Conservation (phyloP, 2,113 vertebrate genomes). For the Callopanchax toddi region DNA sequence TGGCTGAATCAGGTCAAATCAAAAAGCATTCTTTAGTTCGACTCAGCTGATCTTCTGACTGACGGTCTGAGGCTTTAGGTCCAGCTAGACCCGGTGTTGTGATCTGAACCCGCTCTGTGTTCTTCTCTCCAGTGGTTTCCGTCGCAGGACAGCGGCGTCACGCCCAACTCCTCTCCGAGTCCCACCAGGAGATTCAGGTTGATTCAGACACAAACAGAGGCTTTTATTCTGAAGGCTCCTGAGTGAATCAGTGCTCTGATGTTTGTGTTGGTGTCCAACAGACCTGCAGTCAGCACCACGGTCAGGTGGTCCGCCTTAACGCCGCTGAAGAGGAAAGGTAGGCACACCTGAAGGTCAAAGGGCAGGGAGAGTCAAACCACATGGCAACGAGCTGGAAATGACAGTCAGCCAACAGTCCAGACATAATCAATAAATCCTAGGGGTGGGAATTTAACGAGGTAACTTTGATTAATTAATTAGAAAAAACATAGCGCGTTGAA, state of each 20-base stretch:
- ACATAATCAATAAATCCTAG: too few species aligned
- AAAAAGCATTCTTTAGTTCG: too few species aligned
- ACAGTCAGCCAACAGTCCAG: too few species aligned
- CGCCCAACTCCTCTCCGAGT: constrained; percentile 82
- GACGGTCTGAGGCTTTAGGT: background rate
- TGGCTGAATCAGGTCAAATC: too few species aligned
- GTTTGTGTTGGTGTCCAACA: constrained; percentile 38
- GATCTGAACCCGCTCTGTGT: background rate
- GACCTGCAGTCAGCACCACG: constrained; percentile 67
- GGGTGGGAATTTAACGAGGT: too few species aligned
- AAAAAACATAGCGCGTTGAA: too few species aligned
- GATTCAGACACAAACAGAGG: background rate
- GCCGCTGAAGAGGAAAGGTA: constrained; percentile 83
- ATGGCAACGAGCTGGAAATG: too few species aligned
- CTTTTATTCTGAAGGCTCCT: background rate
- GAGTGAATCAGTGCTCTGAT: background rate
- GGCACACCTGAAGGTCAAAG: background rate
- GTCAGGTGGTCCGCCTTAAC: constrained; percentile 74
- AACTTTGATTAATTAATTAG: too few species aligned
- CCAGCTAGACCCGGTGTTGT: background rate
- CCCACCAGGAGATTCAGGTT: constrained; percentile 80
- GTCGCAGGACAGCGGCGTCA: constrained; percentile 77
- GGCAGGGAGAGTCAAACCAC: too few species aligned
- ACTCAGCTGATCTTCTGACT: too few species aligned
- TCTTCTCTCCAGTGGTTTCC: constrained; percentile 69